Evolutionary conservation across 2,113 vertebrate genomes (phyloP).

Genomic region (Hemiprocne comata): DNA sequence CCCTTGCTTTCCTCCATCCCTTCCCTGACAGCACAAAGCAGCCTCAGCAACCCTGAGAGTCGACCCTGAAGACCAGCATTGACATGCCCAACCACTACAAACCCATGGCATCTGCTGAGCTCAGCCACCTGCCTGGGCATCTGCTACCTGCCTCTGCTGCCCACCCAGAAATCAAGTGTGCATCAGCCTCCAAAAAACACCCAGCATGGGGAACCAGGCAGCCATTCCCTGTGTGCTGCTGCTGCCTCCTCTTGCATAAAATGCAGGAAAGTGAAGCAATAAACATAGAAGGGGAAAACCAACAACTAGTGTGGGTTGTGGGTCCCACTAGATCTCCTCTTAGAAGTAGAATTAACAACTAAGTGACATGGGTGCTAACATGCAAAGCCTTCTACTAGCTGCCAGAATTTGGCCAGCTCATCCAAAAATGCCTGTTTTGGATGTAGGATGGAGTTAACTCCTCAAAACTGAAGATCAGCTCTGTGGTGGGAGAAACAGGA

Average conservation of each 20-base stretch:
- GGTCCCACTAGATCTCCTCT: background rate
- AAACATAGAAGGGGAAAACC: background rate
- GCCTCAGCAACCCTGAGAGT: background rate
- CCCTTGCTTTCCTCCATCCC: background rate
- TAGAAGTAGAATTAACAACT: background rate
- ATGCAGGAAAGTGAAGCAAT: background rate
- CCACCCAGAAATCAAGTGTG: background rate
- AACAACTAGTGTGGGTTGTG: background rate
- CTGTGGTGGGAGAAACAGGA: background rate
- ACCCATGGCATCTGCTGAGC: background rate
- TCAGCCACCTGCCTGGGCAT: background rate
- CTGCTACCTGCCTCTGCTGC: background rate
- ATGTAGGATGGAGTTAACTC: background rate
- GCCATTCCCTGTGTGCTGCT: accelerated
- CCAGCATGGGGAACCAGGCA: accelerated
- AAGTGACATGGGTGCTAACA: background rate
- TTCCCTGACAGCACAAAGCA: background rate
- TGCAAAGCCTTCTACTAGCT: background rate
- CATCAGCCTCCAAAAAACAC: background rate
- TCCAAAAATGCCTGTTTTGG: background rate
- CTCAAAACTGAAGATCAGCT: background rate
- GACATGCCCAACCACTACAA: background rate
- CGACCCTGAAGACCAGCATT: background rate
- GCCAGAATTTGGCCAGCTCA: background rate
- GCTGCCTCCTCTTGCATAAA: background rate